Evolutionary conservation across 1,140 invertebrate genomes (phyloP), one percentile per base, ranked within the genome.

Genomic region (Papilio glaucus): DNA sequence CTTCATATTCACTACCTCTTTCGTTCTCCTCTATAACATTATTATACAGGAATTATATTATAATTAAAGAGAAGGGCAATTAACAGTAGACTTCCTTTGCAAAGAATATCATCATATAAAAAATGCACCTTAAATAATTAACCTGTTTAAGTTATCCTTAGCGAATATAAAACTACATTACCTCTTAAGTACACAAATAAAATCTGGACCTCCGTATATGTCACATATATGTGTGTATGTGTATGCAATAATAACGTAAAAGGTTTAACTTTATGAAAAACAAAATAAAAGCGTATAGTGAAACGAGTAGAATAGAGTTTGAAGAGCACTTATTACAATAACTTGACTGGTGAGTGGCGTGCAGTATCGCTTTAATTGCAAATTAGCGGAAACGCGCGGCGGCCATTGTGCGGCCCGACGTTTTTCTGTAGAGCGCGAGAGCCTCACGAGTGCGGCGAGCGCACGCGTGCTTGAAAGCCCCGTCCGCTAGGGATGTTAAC

Each of bases 331-430:
- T 24, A 29, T 68, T 68, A 29, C 65, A 29, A 68, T 45, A 45
- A 45, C 41, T 33, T 18, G 8, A 65, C n/a, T 41, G 3, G 37
- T 12, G 37, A 68, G 65, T 45, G 65, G 10, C 39, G 39, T 45
- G 39, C 24, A n/a, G 65, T 68, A 29, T 68, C 24, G 65, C 65
- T 68, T 68, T 68, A 68, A 45, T 45, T 45, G 65, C 65, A 68
- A 68, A 68, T 68, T 68, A 68, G 63, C 38, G 65, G 65, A 45
- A 68, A 45, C 65, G 65, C 24, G 65, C 63, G 38, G 21, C 62
- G 37, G 65, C 37, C 63, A 67, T 67, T 67, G 63, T 67, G 38
- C 37, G 62, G 21, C 24, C 7, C 15, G 37, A 18, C 15, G 62
- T 12, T 18, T 21, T 39, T 3, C 13, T 3, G 45, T 49, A 10